Percentiles rank a stretch among this genome's conserved stretches.
phyloP scores from a whole-genome alignment of 2,113 vertebrate genomes.

The Clarias magur region DNA sequence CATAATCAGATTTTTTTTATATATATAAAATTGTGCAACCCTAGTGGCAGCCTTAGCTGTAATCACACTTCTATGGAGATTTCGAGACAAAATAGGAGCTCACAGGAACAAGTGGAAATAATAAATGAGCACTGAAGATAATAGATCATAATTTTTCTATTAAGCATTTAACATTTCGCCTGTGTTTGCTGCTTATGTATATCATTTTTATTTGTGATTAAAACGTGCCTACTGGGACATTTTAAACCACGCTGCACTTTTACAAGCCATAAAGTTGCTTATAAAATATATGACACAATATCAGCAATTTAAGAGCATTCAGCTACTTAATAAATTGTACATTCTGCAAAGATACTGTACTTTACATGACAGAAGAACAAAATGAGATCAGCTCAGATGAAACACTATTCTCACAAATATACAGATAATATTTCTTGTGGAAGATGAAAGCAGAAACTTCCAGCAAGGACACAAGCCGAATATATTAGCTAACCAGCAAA shows the following conservation, averaged over 20 bases:
- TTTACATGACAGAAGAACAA: constrained; percentile 16
- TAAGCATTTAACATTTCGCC: constrained; percentile 12
- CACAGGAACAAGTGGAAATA: neutral
- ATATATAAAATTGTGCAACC: no score
- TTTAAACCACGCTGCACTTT: constrained; percentile 14
- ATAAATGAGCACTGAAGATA: neutral
- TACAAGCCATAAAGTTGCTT: neutral
- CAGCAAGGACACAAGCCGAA: neutral
- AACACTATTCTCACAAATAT: constrained; percentile 6
- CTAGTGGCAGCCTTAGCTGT: neutral
- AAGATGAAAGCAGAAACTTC: constrained; percentile 3
- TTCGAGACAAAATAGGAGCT: neutral
- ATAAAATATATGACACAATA: neutral
- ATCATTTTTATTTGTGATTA: constrained; percentile 10
- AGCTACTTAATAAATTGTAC: neutral
- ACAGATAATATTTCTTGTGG: neutral
- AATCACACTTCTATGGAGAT: neutral
- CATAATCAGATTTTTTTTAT: no score
- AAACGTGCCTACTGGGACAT: constrained; percentile 5
- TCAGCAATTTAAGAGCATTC: neutral
- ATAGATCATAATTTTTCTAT: neutral
- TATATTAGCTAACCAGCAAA: constrained; percentile 10
- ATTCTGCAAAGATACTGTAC: constrained; percentile 4
- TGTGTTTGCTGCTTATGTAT: neutral
- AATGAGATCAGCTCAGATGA: constrained; percentile 15